Evolutionary conservation across 2,797 vertebrate species (phyloP).

Genomic region (Pangasius macronema): DNA sequence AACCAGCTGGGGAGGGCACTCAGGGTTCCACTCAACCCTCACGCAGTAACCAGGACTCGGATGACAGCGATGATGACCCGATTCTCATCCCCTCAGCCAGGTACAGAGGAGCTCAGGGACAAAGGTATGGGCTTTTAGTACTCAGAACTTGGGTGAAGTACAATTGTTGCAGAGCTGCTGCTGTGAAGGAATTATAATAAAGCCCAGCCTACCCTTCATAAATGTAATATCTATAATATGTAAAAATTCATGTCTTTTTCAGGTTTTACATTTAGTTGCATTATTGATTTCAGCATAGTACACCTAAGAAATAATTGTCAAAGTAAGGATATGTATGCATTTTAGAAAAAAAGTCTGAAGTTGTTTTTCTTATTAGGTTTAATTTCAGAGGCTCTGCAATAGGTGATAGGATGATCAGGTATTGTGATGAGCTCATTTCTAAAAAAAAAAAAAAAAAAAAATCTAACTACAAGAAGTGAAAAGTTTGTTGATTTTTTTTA

Average conservation of each 20-base stretch:
- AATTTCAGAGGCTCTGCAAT: conserved; percentile 96
- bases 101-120: conserved; percentile 86
- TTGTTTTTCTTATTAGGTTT: conserved; percentile 86
- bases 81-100: conserved; percentile 90
- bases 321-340: conserved; percentile 9
- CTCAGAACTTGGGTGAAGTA: neutral
- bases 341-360: conserved; percentile 47
- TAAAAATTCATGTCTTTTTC: neutral
- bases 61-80: conserved; percentile 95
- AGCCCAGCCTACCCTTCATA: neutral
- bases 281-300: neutral
- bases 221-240: neutral
- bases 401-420: conserved; percentile 99
- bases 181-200: neutral
- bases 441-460: conserved; percentile 48
- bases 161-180: neutral
- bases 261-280: conserved; percentile 3
- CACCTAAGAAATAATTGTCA: neutral
- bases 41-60: conserved; percentile 84
- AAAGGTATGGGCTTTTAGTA: conserved; percentile 79
- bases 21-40: conserved; percentile 69
- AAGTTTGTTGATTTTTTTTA: conserved; percentile 25
- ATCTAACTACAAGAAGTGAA: conserved; percentile 64
- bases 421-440: conserved; percentile 70
- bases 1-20: conserved; percentile 65